phyloP scores from a whole-genome alignment of 2,113 vertebrate genomes.

The Oenanthe oenanthe region DNA sequence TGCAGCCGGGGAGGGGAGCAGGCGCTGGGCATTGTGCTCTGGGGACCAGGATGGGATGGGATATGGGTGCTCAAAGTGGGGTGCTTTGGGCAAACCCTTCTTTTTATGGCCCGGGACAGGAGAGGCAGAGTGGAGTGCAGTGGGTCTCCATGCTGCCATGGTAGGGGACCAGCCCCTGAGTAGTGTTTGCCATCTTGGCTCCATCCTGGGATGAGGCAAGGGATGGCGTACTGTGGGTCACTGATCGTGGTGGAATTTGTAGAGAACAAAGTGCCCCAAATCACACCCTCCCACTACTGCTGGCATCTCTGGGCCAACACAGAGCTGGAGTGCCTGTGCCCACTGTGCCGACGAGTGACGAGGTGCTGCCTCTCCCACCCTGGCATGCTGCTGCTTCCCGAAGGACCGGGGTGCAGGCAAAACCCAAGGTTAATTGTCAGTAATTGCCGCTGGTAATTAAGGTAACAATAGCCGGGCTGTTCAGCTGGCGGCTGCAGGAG shows the following conservation, averaged over 20 bases:
- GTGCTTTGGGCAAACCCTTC: background rate
- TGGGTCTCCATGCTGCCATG: accelerated
- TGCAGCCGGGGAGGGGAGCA: background rate
- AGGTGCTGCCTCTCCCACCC: background rate
- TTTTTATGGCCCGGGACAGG: background rate
- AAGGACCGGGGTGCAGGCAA: constrained; percentile 13
- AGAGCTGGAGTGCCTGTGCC: background rate
- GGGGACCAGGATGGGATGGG: background rate
- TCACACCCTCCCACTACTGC: background rate
- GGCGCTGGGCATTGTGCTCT: background rate
- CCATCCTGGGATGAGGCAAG: background rate
- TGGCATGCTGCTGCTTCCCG: background rate
- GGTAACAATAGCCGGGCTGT: constrained; percentile 58
- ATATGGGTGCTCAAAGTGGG: background rate
- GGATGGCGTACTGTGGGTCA: background rate
- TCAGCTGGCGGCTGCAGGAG: constrained; percentile 30
- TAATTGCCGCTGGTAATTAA: constrained; percentile 66
- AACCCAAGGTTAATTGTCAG: constrained; percentile 68
- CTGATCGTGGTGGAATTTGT: background rate
- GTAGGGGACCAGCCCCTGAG: background rate
- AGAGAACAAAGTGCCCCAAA: accelerated
- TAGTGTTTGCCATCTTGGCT: background rate
- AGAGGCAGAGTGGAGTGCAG: background rate
- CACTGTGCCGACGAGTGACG: accelerated
- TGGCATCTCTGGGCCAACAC: background rate